Evolutionary conservation across 2,888 invertebrate species (phyloP).

Genomic region (Platypus cylindrus): DNA sequence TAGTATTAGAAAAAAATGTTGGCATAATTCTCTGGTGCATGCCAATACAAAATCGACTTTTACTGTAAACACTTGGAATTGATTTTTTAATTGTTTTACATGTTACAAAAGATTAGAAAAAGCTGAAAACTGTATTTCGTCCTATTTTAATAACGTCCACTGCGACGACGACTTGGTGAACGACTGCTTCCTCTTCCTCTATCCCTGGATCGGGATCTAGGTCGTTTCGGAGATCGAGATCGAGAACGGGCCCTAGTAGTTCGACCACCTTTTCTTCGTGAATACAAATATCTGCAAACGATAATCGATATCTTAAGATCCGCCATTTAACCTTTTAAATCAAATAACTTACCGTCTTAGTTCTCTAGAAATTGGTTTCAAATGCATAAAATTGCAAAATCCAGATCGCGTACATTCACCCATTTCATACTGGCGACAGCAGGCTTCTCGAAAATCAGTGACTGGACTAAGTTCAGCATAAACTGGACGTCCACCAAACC

Average conservation of each 20-base stretch:
- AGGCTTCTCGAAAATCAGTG: slow-evolving; percentile 98
- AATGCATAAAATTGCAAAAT: slow-evolving; percentile 99
- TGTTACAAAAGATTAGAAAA: neutral
- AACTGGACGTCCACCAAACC: slow-evolving; percentile 97
- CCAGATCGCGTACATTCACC: slow-evolving; percentile 97
- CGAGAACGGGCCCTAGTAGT: slow-evolving; percentile 36
- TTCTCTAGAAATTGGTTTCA: slow-evolving; percentile 95
- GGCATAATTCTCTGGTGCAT: no score
- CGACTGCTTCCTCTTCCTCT: slow-evolving; percentile 22
- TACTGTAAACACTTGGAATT: neutral
- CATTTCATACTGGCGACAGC: slow-evolving; percentile 99
- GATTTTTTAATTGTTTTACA: no score
- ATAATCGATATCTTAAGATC: slow-evolving; percentile 1
- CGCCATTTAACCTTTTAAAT: no score
- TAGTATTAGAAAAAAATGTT: no score
- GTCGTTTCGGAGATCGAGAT: slow-evolving; percentile 42
- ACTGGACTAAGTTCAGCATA: slow-evolving; percentile 98
- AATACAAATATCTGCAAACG: slow-evolving; percentile 20
- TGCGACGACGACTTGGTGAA: slow-evolving; percentile 33
- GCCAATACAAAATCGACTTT: no score
- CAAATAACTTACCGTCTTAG: slow-evolving; percentile 56
- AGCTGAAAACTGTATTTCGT: no score
- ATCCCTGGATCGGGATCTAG: slow-evolving; percentile 38
- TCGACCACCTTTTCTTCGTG: slow-evolving; percentile 22
- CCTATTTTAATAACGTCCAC: slow-evolving; percentile 14